Base-by-base conservation (phyloP, 1,140 invertebrate genomes). In the Drosophila lacertosa region DNA sequence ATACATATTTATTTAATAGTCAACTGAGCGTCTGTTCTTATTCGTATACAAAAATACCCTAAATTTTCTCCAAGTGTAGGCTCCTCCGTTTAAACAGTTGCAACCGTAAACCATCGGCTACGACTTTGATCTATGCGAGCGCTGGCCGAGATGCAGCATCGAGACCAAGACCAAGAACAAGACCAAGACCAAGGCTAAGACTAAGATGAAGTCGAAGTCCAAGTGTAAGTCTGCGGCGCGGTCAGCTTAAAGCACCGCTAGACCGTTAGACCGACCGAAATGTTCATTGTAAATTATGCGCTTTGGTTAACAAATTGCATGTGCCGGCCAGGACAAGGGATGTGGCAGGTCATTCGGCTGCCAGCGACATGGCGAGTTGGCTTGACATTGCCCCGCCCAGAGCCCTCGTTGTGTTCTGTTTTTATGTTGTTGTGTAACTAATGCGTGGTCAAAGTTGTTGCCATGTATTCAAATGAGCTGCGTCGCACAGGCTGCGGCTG, bases 271-370 rank as follows among this genome's bases (percentile, higher is more conserved):
- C 35, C 42, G 18, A 67, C 55, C 59, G 24, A 64, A 77, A 65
- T 77, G 74, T 74, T 69, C 69, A 72, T 86, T 81, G 81, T 86
- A 86, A 86, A 86, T 86, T 86, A 86, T 86, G 81, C 81, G 81
- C 81, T 88, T 86, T 86, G 81, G 77, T 84, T 88, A 77, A 86
- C 81, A 86, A 86, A 86, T 88, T 86, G 82, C 81, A 86, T 81
- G 74, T 77, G 82, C 74, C 77, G 47, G 47, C 58, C 77, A 48
- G 76, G 67, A 69, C 70, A 62, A 73, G 67, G 77, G 68, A 84
- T 86, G 81, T 74, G 81, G 77, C 81, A 71, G 75, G 63, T 83
- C 59, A 77, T 29, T 32, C 39, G 15, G 37, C 35, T 22, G 18
- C 0, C 37, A 44, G 50, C 35, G 72, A 54, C 65, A 39, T 39